Base-by-base conservation (phyloP, 2,113 vertebrate species). In the Brachypodius melanocephalos region DNA sequence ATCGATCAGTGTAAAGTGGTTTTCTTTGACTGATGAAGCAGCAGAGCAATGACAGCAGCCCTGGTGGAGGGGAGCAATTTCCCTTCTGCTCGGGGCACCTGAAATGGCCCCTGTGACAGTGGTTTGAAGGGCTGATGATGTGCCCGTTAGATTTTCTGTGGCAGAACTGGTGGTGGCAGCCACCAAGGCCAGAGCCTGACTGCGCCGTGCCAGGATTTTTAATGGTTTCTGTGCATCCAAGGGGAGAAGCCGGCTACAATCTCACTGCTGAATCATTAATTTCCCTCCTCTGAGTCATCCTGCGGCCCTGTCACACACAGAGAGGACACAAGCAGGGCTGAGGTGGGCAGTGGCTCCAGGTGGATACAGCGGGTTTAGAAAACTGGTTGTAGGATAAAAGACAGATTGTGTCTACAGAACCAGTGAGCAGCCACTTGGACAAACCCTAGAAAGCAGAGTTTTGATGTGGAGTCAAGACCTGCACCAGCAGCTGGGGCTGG, bases 201-300 rank as follows among this genome's bases (percentile, higher is more conserved):
- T 67, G 61, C 0, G 0, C 40, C 1, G 17, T 17, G 7, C 77
- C 88, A 32, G n/a, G 40, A 32, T 31, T 71, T 67, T 43, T 88
- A 57, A 75, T 74, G 61, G 57, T 77, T 10, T 22, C 62, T 28
- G 55, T 62, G 61, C 61, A 40, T 75, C 61, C 67, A 71, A 38
- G 31, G 32, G 76, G 61, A 93, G 83, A 94, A 78, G 68, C 25
- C 3, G 0, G 46, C 73, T 65, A 77, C 76, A 51, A 20, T 67
- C 77, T 77, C 5, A 8, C 69, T 89, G 93, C 81, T 94, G 81
- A 93, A 93, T 95, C 96, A 74, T 85, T 93, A 85, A 57, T 69
- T 79, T 75, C 57, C 31, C 57, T 87, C 49, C 57, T 74, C 61
- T 65, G 93, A 89, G 84, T 82, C 96, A 65, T 85, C 57, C 90